Evolutionary conservation across 2,113 vertebrate species (phyloP), one percentile per base, ranked within the genome.

Genomic region (Cephalopterus ornatus): DNA sequence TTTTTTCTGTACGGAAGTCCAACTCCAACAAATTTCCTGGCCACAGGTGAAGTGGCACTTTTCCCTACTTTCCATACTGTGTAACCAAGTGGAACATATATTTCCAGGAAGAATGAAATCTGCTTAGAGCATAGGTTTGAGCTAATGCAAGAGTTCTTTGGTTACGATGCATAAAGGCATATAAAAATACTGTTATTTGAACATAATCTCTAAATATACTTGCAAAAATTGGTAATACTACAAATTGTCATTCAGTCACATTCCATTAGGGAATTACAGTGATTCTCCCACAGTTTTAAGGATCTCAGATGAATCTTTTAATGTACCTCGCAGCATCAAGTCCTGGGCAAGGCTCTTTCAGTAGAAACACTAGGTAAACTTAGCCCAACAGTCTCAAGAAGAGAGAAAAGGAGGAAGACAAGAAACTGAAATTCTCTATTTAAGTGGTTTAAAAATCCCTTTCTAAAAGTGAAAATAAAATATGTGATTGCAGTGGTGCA

Each of bases 341-440:
- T 77, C 42, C 12, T 76, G 73, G 72, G 11, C 32, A 21, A 58
- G 28, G 6, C 8, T 58, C 10, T 58, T 49, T 33, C 21, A n/a
- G 35, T 27, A 81, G 47, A 85, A 80, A 59, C 0, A 0, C 14
- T 27, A 27, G 44, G 50, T 71, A 52, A 71, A 66, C 80, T 72
- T 84, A 76, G 12, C 16, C 7, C 5, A 63, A 6, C 9, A 68
- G 28, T 68, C 19, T 90, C 19, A 37, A 59, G 58, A 88, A 72
- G 17, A 55, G 11, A 66, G 26, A 73, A 58, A 11, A 28, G 0
- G 0, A 81, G 46, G 17, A 76, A 58, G 46, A 49, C 5, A 33
- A 10, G 18, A 14, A 73, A 23, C 39, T 27, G 32, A 44, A 90
- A 76, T 59, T 63, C 32, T 58, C n/a, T 63, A 1, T 65, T 27